phyloP scores from a whole-genome alignment of 2,888 invertebrate species.

The Venusia cambrica region DNA sequence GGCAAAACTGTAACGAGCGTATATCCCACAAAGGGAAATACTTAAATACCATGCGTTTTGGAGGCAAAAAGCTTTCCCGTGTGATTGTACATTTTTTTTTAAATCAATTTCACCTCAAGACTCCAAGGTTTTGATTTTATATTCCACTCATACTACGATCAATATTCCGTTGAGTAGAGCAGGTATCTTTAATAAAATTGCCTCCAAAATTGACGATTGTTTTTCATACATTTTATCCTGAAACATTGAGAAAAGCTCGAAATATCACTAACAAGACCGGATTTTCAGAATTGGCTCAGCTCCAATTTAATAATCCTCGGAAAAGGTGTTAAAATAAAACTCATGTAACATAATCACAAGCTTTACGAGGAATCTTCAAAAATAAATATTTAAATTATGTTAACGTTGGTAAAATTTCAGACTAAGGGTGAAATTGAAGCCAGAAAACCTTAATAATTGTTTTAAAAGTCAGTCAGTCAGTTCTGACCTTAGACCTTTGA shows the following conservation, averaged over 20 bases:
- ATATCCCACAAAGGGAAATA: conserved; percentile 41
- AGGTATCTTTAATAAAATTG: no score
- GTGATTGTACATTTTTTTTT: conserved; percentile 19
- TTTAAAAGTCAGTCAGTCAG: no score
- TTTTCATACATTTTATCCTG: conserved; percentile 4
- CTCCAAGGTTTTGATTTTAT: no score
- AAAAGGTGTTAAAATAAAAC: conserved; percentile 5
- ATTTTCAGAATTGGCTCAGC: conserved; percentile 13
- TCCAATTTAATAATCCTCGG: conserved; percentile 10
- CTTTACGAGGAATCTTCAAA: background rate
- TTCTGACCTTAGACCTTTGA: no score
- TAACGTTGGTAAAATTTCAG: no score
- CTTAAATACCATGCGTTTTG: conserved; percentile 34
- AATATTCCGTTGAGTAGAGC: no score
- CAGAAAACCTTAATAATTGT: no score
- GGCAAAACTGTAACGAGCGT: conserved; percentile 34
- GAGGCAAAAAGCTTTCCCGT: conserved; percentile 28
- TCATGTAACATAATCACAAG: conserved; percentile 3
- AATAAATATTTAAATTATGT: no score
- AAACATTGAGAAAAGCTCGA: conserved; percentile 7
- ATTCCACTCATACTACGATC: no score
- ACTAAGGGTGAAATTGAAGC: no score
- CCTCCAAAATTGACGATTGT: background rate
- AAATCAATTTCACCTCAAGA: no score
- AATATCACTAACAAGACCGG: conserved; percentile 6